Base-by-base conservation (phyloP, 2,888 invertebrate genomes). In the Actias luna region DNA sequence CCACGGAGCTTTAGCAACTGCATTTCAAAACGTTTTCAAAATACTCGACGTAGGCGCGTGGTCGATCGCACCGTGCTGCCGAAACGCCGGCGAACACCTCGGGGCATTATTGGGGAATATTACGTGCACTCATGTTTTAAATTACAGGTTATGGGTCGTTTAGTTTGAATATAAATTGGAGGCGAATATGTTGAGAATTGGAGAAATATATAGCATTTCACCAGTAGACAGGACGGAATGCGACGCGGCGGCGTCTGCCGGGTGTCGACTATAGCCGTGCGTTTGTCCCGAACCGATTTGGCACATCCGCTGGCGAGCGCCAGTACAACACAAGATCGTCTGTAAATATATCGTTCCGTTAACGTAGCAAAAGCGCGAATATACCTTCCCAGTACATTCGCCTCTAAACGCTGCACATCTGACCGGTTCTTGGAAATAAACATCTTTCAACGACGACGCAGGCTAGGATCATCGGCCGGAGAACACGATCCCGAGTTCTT, bases 21-120 rank as follows among this genome's bases (percentile, higher is more conserved):
- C 75, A 84, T 92, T 92, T 88, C 89, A 87, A 92, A 92, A 89
- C 80, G 82, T 90, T 90, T 91, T 91, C 82, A 89, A 92, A 90
- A 89, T 78, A 80, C 73, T 72, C 76, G 66, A 79, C 78, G 84
- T 87, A 87, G 88, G 87, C 82, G 82, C 80, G 70, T 75, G 75
- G 79, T 80, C 73, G 80, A 73, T 72, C 71, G 73, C 72, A 70
- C 73, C 69, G 74, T 67, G 73, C 79, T 76, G 78, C 73, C 69
- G 73, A 72, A 69, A 75, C 78, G 78, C 80, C 75, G 71, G 71
- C 71, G 66, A 76, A 67, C 64, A 75, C 78, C 78, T 74, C 72
- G 69, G 74, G 73, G 77, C 77, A 74, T 70, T 74, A 72, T 76
- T 76, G 12, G 12, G 16, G 52, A 52, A 52, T 52, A 25, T 42